Evolutionary conservation across 2,113 vertebrate genomes (phyloP).

Genomic region (Narcine bancroftii): DNA sequence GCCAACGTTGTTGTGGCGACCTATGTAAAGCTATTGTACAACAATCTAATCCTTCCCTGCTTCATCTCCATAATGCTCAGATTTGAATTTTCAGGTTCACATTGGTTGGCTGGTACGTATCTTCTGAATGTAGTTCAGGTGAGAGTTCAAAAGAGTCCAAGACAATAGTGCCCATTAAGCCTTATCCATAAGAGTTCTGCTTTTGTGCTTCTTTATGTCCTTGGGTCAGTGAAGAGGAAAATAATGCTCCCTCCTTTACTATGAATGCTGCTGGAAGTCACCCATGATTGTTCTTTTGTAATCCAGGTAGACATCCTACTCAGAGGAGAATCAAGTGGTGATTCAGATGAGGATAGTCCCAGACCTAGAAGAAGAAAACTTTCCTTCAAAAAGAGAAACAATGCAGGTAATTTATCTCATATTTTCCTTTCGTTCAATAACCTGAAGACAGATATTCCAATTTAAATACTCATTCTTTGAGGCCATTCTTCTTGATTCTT

Average conservation of each 20-base stretch:
- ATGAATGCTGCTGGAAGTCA: neutral
- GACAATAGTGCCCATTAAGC: too few relatives aligned
- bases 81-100: too few relatives aligned
- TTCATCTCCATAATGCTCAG: too few relatives aligned
- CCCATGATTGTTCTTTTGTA: neutral
- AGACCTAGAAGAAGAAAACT: conserved; percentile 74
- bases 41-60: too few relatives aligned
- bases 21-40: too few relatives aligned
- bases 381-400: conserved; percentile 77
- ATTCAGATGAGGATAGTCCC: conserved; percentile 68
- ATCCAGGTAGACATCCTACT: conserved; percentile 57
- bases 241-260: neutral
- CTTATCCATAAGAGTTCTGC: neutral
- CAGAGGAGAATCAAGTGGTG: conserved; percentile 59
- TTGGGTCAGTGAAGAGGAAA: neutral
- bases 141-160: neutral
- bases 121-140: neutral
- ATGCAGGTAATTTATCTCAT: conserved; percentile 65
- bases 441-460: neutral
- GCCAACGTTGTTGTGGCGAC: too few relatives aligned
- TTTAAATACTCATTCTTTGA: neutral
- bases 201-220: neutral
- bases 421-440: neutral
- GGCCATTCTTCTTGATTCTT: neutral
- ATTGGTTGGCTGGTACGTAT: neutral